Percentiles rank a stretch among this genome's conserved stretches.
These are phyloP conservation scores for Anodontia alba DNA, from an alignment of 2,888 invertebrate genomes.

Conservation along the genomic window DNA sequence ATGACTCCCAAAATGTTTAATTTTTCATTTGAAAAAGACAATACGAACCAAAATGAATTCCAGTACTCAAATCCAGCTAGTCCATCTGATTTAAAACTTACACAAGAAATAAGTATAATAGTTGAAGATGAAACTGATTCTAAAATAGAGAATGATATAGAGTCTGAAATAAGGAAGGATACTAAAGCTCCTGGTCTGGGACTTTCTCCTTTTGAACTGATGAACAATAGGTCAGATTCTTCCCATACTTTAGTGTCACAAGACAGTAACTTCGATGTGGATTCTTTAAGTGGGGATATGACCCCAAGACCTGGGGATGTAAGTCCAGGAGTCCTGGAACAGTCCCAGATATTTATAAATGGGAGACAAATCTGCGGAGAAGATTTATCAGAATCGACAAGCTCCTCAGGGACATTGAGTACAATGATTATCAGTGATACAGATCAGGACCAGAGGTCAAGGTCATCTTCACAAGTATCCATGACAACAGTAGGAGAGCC, in stretches of 20 bases:
- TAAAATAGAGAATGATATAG: slow-evolving; percentile 17
- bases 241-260: slow-evolving; percentile 63
- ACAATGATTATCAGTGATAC: slow-evolving; percentile 29
- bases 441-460: slow-evolving; percentile 19
- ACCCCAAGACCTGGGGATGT: slow-evolving; percentile 41
- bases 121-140: slow-evolving; percentile 42
- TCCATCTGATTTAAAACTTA: background rate
- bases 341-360: slow-evolving; percentile 14
- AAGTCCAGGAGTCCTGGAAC: slow-evolving; percentile 26
- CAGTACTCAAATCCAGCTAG: slow-evolving; percentile 31
- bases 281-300: slow-evolving; percentile 38
- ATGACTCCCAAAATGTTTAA: slow-evolving; percentile 42
- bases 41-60: slow-evolving; percentile 29
- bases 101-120: slow-evolving; percentile 44
- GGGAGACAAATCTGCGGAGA: slow-evolving; percentile 33
- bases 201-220: slow-evolving; percentile 19
- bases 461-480: background rate
- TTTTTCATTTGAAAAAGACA: slow-evolving; percentile 54
- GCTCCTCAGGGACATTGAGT: slow-evolving; percentile 44
- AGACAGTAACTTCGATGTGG: slow-evolving; percentile 38
- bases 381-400: slow-evolving; percentile 53
- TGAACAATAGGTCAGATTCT: slow-evolving; percentile 58
- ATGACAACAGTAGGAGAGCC: background rate
- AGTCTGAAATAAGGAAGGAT: background rate
- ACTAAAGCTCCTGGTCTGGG: background rate